Evolutionary conservation across 2,797 vertebrate genomes (phyloP).

Genomic region (Phylloscopus collybita): DNA sequence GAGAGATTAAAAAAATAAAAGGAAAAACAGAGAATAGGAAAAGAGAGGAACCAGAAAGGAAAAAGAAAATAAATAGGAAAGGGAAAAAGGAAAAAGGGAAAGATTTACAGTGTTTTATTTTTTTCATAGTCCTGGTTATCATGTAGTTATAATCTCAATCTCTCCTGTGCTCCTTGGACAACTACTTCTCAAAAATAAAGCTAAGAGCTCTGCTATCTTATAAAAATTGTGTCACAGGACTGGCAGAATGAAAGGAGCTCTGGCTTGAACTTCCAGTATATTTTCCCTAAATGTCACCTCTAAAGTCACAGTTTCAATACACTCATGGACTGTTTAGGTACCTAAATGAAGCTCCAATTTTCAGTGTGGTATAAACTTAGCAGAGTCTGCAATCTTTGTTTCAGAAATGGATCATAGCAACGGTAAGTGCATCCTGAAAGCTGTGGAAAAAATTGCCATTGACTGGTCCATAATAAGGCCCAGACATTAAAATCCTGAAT

Average conservation of each 20-base stretch:
- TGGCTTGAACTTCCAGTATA: neutral
- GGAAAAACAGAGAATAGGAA: neutral
- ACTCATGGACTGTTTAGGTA: neutral
- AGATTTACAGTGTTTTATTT: neutral
- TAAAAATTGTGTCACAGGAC: neutral
- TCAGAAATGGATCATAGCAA: neutral
- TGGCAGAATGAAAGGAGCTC: neutral
- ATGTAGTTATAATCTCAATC: neutral
- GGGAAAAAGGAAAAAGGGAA: neutral
- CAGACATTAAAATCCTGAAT: neutral
- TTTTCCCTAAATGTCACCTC: neutral
- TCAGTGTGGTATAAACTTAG: neutral
- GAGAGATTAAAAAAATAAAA: neutral
- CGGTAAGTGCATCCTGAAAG: neutral
- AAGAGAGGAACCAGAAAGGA: neutral
- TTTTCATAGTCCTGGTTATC: neutral
- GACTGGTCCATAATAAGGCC: neutral
- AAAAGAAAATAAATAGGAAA: neutral
- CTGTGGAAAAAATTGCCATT: neutral
- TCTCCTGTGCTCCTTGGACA: neutral
- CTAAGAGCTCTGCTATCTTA: neutral
- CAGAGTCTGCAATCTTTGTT: neutral
- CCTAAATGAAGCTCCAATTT: neutral
- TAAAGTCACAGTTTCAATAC: neutral
- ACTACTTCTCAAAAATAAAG: neutral